Evolutionary conservation across 1,140 invertebrate species (phyloP).

Genomic region (Copidosoma floridanum): DNA sequence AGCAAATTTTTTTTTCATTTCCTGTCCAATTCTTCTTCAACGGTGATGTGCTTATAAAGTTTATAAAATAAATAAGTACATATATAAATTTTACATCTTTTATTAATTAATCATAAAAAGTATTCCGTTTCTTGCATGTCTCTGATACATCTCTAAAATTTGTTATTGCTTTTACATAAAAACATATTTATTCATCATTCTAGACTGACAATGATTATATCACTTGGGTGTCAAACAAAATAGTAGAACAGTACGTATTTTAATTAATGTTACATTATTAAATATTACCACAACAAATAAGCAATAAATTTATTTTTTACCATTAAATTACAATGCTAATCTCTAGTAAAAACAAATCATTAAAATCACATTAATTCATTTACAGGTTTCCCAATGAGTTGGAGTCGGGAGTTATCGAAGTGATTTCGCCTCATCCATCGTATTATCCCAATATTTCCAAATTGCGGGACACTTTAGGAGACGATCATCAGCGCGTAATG

Average conservation of each 20-base stretch:
- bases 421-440: slow-evolving; percentile 78
- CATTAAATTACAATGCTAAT: not conserved
- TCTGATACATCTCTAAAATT: too few species aligned
- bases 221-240: slow-evolving; percentile 68
- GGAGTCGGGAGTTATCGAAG: slow-evolving; percentile 81
- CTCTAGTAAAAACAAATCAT: too few species aligned
- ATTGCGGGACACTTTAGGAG: slow-evolving; percentile 78
- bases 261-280: not conserved
- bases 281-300: not conserved
- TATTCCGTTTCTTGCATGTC: too few species aligned
- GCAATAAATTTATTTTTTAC: not conserved
- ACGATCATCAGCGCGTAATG: slow-evolving; percentile 81
- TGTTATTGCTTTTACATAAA: too few species aligned
- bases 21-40: not conserved
- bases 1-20: too few species aligned
- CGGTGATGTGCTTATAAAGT: not conserved
- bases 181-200: slow-evolving; percentile 47
- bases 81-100: too few species aligned
- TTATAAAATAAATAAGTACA: slow-evolving; percentile 26
- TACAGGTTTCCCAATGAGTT: slow-evolving; percentile 74
- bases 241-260: slow-evolving; percentile 70
- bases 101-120: too few species aligned
- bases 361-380: too few species aligned
- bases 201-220: slow-evolving; percentile 72
- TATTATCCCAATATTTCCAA: slow-evolving; percentile 89